Percentiles rank a stretch among this genome's conserved stretches.
Evolutionary conservation across 2,888 invertebrate genomes (phyloP).

Genomic region (Drosophila sordidapex): DNA sequence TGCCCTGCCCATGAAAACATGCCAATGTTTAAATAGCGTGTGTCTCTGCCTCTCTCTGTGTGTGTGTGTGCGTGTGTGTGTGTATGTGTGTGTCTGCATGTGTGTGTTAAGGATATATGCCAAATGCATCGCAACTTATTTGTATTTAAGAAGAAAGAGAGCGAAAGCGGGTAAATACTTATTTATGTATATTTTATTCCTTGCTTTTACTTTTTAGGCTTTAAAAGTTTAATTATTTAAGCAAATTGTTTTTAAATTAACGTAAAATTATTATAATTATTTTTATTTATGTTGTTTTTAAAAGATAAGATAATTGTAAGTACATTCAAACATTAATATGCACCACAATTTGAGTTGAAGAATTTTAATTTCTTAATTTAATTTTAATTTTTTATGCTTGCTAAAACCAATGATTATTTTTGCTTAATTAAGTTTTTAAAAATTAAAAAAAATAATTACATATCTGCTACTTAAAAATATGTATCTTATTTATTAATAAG

Average conservation of each 20-base stretch:
- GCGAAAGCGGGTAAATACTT: background rate
- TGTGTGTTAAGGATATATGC: slow-evolving; percentile 31
- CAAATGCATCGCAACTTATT: slow-evolving; percentile 14
- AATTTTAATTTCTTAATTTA: rapidly evolving
- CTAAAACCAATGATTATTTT: background rate
- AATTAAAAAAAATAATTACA: background rate
- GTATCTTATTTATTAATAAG: too few species aligned
- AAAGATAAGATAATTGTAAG: background rate
- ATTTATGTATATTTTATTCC: background rate
- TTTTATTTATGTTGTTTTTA: background rate
- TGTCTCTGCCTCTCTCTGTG: background rate
- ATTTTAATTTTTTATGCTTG: rapidly evolving
- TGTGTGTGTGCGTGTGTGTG: background rate
- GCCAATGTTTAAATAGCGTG: slow-evolving; percentile 37
- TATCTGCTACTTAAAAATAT: too few species aligned
- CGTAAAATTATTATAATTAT: background rate
- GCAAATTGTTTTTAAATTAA: background rate
- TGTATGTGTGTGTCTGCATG: background rate
- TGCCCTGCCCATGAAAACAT: slow-evolving; percentile 28
- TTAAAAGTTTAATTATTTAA: background rate
- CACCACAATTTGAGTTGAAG: rapidly evolving
- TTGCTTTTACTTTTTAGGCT: background rate
- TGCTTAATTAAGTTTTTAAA: background rate
- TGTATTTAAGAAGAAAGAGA: background rate
- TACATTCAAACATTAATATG: background rate